Conservation (phyloP, 2,888 invertebrate genomes). For the Aporophyla lueneburgensis region DNA sequence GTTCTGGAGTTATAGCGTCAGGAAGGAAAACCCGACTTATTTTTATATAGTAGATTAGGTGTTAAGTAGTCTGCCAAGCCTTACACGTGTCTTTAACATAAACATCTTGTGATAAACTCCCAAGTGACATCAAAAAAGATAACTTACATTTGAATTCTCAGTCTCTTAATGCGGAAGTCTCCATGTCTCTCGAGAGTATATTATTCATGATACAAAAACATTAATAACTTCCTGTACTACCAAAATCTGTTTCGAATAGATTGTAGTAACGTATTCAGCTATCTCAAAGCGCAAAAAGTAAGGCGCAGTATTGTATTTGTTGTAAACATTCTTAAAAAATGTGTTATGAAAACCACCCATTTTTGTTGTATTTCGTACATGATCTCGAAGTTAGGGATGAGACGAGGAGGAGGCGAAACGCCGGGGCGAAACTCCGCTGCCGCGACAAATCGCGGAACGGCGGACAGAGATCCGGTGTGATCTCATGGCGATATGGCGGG, state of each 20-base stretch:
- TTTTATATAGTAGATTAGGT: too few species aligned
- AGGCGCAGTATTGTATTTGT: not conserved
- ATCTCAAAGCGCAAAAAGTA: not conserved
- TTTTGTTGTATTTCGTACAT: slow-evolving; percentile 41
- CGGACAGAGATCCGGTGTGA: too few species aligned
- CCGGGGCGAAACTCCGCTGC: too few species aligned
- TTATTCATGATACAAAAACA: not conserved
- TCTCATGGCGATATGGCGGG: too few species aligned
- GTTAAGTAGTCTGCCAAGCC: not conserved
- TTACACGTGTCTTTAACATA: not conserved
- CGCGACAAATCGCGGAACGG: too few species aligned
- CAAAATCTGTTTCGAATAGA: too few species aligned
- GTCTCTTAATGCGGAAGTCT: not conserved
- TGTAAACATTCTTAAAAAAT: slow-evolving; percentile 31
- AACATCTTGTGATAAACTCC: not conserved
- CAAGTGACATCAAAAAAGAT: not conserved
- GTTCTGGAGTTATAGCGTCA: too few species aligned
- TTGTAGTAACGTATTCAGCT: not conserved
- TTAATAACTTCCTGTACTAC: not conserved
- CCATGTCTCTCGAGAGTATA: not conserved
- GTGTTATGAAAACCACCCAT: slow-evolving; percentile 35
- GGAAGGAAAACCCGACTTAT: too few species aligned
- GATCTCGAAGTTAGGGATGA: slow-evolving; percentile 8
- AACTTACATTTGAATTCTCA: not conserved
- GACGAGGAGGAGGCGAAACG: too few species aligned